Evolutionary conservation across 2,113 vertebrate genomes (phyloP).

Genomic region (Ammodytes dubius): DNA sequence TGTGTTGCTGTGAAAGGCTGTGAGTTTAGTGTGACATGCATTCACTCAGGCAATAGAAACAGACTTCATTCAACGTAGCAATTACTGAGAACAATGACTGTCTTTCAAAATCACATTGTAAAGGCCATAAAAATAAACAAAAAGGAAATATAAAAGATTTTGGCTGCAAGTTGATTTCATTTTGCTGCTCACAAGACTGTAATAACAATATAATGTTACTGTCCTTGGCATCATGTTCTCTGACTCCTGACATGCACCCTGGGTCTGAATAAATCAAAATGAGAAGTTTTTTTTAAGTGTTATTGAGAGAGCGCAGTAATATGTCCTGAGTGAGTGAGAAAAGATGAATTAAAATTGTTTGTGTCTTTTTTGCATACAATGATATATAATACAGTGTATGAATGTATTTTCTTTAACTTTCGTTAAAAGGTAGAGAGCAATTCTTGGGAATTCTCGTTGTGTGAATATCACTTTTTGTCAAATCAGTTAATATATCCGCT

Average conservation of each 20-base stretch:
- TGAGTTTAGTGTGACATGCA: constrained; percentile 54
- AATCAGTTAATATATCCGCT: too few relatives aligned
- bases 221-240: constrained; percentile 34
- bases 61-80: constrained; percentile 34
- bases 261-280: constrained; percentile 53
- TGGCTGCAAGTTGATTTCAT: constrained; percentile 44
- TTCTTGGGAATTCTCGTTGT: too few relatives aligned
- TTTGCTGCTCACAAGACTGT: constrained; percentile 40
- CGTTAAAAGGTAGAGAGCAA: too few relatives aligned
- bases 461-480: too few relatives aligned
- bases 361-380: too few relatives aligned
- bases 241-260: constrained; percentile 42
- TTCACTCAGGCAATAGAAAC: constrained; percentile 53
- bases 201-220: constrained; percentile 51
- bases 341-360: too few relatives aligned
- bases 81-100: constrained; percentile 25
- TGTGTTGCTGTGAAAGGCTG: constrained; percentile 73
- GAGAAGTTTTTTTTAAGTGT: constrained; percentile 55
- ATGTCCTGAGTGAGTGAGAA: constrained; percentile 43
- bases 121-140: constrained; percentile 52
- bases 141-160: constrained; percentile 25
- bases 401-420: too few relatives aligned
- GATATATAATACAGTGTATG: too few relatives aligned
- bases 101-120: constrained; percentile 42
- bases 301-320: constrained; percentile 42